Evolutionary conservation across 2,888 invertebrate genomes (phyloP), one percentile per base, ranked within the genome.

Genomic region (Mantis religiosa): DNA sequence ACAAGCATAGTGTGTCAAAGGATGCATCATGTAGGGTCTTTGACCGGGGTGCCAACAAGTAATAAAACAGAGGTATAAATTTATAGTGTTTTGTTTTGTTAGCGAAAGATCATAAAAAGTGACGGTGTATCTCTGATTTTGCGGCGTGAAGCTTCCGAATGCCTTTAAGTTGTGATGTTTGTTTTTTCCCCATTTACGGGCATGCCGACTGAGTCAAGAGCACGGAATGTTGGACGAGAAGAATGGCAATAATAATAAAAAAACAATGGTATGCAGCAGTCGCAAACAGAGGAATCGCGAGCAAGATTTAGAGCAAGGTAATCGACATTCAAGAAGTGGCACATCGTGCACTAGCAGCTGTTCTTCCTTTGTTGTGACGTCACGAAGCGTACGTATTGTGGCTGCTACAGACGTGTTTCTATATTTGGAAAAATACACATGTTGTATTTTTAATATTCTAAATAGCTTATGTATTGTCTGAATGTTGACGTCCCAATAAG

Each of bases 271-370:
- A 83, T 20, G 83, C 28, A 83, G 28, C 83, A 28, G 30, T 20
- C 30, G 84, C 34, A 84, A 84, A 41, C 34, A 7, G 12, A 84
- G 34, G 34, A 84, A 34, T 84, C 41, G 83, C 54, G 83, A 88
- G 30, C 83, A 30, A 30, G 54, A 88, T 88, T 88, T 88, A 28
- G 88, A 88, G 85, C 88, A 88, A 88, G 88, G 88, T 85, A 85
- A 88, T 88, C 88, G 82, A 28, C 84, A 88, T 88, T 71, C 88
- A 88, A 30, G 86, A 87, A 47, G 82, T 27, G 25, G 85, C 83
- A 71, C 82, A 84, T 88, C 89, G 89, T 89, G 88, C 86, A 88
- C 82, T 85, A 54, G 88, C 84, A 84, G 87, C 83, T 28, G 89
- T 34, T 81, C 84, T 82, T 88, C 82, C 82, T 84, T 25, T 41